Percentiles rank a stretch among this genome's conserved stretches.
Evolutionary conservation across 1,140 invertebrate species (phyloP).

Genomic region (Lepidurus arcticus): DNA sequence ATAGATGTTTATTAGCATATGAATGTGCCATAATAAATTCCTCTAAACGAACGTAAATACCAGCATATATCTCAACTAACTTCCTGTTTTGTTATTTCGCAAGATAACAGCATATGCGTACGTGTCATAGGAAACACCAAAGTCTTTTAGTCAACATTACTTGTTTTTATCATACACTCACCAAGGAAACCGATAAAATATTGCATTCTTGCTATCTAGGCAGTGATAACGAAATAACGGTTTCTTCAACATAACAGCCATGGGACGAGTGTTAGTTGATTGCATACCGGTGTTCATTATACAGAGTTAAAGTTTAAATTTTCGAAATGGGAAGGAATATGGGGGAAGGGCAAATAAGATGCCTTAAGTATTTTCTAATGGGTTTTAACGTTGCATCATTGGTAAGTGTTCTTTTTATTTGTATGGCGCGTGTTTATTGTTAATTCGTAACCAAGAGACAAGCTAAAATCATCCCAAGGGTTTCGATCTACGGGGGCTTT

Average conservation of each 20-base stretch:
- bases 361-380: slow-evolving; percentile 1
- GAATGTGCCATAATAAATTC: too few species aligned
- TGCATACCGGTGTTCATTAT: background rate
- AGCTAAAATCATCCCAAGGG: too few species aligned
- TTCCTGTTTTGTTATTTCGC: slow-evolving; percentile 5
- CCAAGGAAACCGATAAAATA: background rate
- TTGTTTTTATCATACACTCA: background rate
- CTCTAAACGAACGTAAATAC: background rate
- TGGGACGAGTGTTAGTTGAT: background rate
- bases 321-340: background rate
- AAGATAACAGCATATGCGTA: background rate
- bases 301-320: background rate
- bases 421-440: background rate
- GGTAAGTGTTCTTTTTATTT: background rate
- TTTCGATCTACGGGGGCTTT: too few species aligned
- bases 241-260: background rate
- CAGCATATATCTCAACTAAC: background rate
- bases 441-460: too few species aligned
- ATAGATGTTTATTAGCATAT: too few species aligned
- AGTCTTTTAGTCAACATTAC: background rate
- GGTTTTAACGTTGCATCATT: background rate
- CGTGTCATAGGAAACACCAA: background rate
- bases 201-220: background rate
- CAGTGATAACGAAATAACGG: background rate
- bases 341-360: background rate